Evolutionary conservation across 2,888 invertebrate species (phyloP).

Genomic region (Lamellibrachia satsuma): DNA sequence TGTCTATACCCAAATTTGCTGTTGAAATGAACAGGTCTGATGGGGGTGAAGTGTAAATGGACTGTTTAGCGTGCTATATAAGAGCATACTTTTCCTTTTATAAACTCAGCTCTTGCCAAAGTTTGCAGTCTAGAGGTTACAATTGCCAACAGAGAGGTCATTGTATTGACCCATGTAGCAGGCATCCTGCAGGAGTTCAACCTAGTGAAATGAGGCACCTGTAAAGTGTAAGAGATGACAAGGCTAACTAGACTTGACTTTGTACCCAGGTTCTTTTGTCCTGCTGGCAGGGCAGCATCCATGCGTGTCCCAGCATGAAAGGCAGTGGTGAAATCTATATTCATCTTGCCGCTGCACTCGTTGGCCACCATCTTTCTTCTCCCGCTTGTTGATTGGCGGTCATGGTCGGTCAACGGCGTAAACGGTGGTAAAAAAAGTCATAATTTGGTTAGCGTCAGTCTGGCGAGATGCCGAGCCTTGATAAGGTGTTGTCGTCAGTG

Average conservation of each 20-base stretch:
- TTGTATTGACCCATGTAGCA: background rate
- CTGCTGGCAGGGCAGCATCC: background rate
- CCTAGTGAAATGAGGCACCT: background rate
- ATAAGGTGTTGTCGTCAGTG: background rate
- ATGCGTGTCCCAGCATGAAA: background rate
- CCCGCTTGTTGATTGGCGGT: background rate
- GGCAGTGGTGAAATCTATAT: background rate
- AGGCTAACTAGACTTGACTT: background rate
- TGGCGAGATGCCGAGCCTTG: background rate
- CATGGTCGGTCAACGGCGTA: background rate
- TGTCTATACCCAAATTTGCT: too few relatives aligned
- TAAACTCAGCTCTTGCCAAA: background rate
- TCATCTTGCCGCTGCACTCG: background rate
- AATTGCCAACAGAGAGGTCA: background rate
- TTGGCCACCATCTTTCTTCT: background rate
- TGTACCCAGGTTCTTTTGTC: background rate
- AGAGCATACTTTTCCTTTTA: background rate
- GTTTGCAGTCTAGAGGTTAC: background rate
- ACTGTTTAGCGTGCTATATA: too few relatives aligned
- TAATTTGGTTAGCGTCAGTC: background rate
- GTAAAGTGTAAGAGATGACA: background rate
- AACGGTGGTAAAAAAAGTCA: background rate
- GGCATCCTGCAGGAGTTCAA: background rate
- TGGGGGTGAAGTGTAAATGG: too few relatives aligned
- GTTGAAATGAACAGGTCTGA: too few relatives aligned